Evolutionary conservation across 2,113 vertebrate species (phyloP).

Genomic region (Tylochromis polylepis): DNA sequence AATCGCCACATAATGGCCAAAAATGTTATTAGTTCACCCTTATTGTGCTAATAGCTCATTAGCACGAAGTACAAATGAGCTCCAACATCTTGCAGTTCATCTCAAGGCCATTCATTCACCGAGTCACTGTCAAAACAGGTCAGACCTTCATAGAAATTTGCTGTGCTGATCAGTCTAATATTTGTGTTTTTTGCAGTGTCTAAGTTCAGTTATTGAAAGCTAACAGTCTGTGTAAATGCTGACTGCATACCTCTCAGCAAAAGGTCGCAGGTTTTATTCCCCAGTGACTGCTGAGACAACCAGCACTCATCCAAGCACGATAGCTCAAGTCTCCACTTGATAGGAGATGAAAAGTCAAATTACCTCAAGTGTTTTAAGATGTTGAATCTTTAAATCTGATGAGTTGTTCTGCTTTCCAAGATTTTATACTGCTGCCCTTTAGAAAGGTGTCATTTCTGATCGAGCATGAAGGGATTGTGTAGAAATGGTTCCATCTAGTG

Average conservation of each 20-base stretch:
- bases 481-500: constrained; percentile 37
- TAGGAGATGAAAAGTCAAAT: no score
- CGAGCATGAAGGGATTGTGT: accelerated
- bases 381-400: background rate
- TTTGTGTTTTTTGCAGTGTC: background rate
- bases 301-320: background rate
- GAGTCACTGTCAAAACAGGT: background rate
- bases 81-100: background rate
- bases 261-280: constrained; percentile 4
- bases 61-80: background rate
- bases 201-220: accelerated
- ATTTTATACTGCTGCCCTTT: background rate
- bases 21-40: accelerated
- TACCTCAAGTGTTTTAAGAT: background rate
- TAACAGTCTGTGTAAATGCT: background rate
- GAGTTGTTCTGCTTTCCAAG: background rate
- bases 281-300: background rate
- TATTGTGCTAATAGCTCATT: background rate
- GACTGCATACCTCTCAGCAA: background rate
- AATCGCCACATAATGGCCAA: background rate
- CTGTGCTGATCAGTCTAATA: background rate
- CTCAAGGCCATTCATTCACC: background rate
- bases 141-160: accelerated
- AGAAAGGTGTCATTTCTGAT: background rate
- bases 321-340: accelerated